phyloP scores from a whole-genome alignment of 2,888 invertebrate species.

The Heliconius erato region DNA sequence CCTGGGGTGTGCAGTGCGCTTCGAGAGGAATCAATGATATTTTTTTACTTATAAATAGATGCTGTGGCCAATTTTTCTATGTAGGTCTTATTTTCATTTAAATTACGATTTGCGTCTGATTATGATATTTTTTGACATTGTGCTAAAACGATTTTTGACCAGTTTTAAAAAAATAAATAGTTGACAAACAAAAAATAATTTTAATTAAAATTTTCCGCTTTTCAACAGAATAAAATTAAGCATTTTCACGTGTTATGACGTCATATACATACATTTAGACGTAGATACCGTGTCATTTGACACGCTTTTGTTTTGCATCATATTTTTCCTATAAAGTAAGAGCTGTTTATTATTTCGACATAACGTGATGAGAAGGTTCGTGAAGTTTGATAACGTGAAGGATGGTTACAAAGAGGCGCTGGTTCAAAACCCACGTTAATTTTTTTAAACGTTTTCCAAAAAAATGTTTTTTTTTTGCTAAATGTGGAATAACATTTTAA shows the following conservation, averaged over 20 bases:
- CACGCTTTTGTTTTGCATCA: not conserved
- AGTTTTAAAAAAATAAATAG: too few species aligned
- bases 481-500: not conserved
- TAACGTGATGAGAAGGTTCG: not conserved
- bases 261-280: not conserved
- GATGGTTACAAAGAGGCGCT: not conserved
- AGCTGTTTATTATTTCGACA: not conserved
- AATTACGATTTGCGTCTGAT: too few species aligned
- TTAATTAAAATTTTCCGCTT: not conserved
- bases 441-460: not conserved
- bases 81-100: too few species aligned
- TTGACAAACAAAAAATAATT: too few species aligned
- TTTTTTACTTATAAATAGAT: not conserved
- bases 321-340: not conserved
- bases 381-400: too few species aligned
- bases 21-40: slow-evolving; percentile 6
- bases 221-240: not conserved
- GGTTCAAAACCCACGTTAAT: not conserved
- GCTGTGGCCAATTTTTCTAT: too few species aligned
- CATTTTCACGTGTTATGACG: not conserved
- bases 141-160: too few species aligned
- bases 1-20: slow-evolving; percentile 10
- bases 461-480: not conserved
- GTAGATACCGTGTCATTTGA: not conserved
- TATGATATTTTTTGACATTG: too few species aligned